A percentile compares a stretch with the other conserved stretches of the same genome.
Evolutionary conservation across 2,113 vertebrate species (phyloP).

Genomic region (Mirza zaza): DNA sequence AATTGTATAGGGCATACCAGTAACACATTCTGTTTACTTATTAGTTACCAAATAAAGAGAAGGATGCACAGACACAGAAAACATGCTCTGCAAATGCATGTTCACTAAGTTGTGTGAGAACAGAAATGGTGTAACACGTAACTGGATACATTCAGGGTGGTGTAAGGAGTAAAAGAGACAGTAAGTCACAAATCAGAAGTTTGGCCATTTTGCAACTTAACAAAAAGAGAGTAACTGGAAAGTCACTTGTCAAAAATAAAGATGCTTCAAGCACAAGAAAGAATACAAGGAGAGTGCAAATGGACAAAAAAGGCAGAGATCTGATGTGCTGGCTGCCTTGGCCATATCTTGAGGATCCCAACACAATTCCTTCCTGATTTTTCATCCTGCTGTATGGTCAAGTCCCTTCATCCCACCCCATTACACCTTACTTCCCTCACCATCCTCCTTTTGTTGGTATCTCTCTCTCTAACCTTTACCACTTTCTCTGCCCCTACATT

Average conservation of each 20-base stretch:
- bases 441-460: not conserved
- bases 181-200: not conserved
- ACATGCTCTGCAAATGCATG: not conserved
- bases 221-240: not conserved
- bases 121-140: not conserved
- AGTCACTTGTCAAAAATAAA: not conserved
- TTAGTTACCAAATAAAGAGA: not conserved
- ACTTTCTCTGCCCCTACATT: not conserved
- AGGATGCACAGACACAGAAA: not conserved
- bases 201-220: not conserved
- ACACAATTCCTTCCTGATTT: not conserved
- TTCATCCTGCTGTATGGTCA: not conserved
- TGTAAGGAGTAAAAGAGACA: not conserved
- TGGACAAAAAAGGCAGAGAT: not conserved
- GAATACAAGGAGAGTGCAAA: not conserved
- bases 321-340: rapidly evolving
- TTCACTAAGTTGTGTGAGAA: not conserved
- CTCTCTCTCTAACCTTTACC: not conserved
- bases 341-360: not conserved
- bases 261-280: not conserved
- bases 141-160: not conserved
- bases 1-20: not conserved
- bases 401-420: not conserved
- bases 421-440: rapidly evolving
- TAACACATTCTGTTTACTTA: not conserved